A percentile compares a stretch with the other conserved stretches of the same genome.
These are phyloP conservation scores for Dromius quadrimaculatus DNA, from an alignment of 2,888 invertebrate genomes.

Conservation along the genomic window DNA sequence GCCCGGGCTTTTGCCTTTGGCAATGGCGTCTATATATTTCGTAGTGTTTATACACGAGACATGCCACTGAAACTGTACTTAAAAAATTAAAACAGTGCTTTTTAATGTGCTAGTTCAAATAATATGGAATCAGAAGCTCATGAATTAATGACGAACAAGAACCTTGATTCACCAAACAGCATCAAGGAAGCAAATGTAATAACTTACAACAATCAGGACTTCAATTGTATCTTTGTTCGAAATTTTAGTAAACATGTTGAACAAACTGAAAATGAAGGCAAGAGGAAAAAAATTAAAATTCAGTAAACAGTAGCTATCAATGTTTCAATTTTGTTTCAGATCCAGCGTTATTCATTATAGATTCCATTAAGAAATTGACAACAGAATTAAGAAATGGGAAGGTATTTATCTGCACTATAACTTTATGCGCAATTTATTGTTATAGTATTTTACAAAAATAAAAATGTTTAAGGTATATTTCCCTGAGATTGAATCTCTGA, in stretches of 20 bases:
- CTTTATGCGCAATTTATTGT: too few relatives aligned
- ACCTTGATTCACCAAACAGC: conserved; percentile 8
- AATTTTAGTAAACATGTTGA: conserved; percentile 23
- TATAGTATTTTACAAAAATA: neutral
- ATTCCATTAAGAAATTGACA: conserved; percentile 9
- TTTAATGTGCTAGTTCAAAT: conserved; percentile 18
- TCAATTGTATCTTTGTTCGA: conserved; percentile 17
- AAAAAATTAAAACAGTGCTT: conserved; percentile 24
- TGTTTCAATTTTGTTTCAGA: conserved; percentile 25
- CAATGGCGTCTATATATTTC: conserved; percentile 47
- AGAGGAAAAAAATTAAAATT: conserved; percentile 4
- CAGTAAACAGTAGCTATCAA: too few relatives aligned
- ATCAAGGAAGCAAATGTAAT: conserved; percentile 33
- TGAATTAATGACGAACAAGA: neutral
- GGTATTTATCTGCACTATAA: too few relatives aligned
- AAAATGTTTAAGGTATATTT: conserved; percentile 25
- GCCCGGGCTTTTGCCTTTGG: conserved; percentile 49
- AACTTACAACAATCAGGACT: conserved; percentile 10
- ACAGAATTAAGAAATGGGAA: conserved; percentile 26
- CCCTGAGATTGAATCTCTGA: conserved; percentile 38
- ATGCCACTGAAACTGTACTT: conserved; percentile 30
- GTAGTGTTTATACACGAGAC: conserved; percentile 49
- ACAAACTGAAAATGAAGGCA: conserved; percentile 18
- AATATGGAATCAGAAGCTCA: conserved; percentile 41
- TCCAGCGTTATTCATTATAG: conserved; percentile 43